phyloP scores from a whole-genome alignment of 2,888 invertebrate genomes.

The Drosophila recens region DNA sequence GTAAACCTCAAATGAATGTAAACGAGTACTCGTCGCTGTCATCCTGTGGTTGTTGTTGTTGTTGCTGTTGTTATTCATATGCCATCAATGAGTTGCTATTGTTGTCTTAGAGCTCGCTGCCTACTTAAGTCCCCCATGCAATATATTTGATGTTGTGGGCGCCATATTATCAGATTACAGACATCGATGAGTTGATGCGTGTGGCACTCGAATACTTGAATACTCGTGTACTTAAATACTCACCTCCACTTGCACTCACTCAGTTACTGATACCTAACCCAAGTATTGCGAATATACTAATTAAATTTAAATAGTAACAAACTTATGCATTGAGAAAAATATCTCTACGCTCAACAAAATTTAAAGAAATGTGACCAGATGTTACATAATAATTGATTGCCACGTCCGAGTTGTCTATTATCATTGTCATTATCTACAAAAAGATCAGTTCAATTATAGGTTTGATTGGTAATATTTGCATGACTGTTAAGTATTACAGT shows the following conservation, averaged over 20 bases:
- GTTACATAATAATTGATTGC: neutral
- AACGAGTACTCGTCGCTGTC: slow-evolving; percentile 30
- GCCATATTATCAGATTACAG: slow-evolving; percentile 27
- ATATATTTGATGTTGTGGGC: slow-evolving; percentile 19
- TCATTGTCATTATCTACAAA: too few species aligned
- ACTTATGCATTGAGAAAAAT: neutral
- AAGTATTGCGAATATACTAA: neutral
- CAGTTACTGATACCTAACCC: slow-evolving; percentile 1
- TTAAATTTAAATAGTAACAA: neutral
- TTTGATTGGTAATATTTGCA: too few species aligned
- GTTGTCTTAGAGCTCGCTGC: slow-evolving; percentile 27
- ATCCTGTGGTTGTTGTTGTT: slow-evolving; percentile 3
- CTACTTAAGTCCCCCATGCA: slow-evolving; percentile 5
- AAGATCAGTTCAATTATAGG: too few species aligned
- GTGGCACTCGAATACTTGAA: neutral
- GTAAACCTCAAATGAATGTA: slow-evolving; percentile 36
- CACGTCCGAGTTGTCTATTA: neutral
- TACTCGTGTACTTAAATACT: neutral
- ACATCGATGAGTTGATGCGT: slow-evolving; percentile 19
- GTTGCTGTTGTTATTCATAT: slow-evolving; percentile 2
- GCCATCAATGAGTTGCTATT: slow-evolving; percentile 45
- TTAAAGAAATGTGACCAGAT: neutral
- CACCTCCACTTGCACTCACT: neutral
- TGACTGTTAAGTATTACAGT: too few species aligned
- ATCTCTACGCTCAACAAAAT: neutral